Conservation (phyloP, 2,888 invertebrate genomes). For the Acronicta aceris region DNA sequence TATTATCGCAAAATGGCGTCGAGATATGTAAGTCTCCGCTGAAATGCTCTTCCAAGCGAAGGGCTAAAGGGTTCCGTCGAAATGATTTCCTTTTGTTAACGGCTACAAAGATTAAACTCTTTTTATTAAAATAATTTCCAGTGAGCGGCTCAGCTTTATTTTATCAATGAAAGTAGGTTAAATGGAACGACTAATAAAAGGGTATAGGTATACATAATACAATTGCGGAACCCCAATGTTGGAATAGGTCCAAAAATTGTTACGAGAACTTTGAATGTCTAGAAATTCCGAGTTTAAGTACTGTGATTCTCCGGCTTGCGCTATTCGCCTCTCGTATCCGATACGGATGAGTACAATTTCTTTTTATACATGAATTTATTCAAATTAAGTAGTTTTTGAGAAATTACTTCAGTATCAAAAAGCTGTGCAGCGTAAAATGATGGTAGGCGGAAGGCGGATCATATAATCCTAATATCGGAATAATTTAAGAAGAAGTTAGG, state of each 20-base stretch:
- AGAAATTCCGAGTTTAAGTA: conserved; percentile 48
- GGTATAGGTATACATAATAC: conserved; percentile 32
- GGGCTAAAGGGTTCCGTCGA: conserved; percentile 49
- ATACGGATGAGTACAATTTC: conserved; percentile 40
- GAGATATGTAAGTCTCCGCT: conserved; percentile 55
- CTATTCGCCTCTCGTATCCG: conserved; percentile 8
- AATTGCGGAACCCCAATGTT: conserved; percentile 43
- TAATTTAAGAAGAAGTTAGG: not conserved
- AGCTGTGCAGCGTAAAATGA: not conserved
- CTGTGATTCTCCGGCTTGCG: conserved; percentile 33
- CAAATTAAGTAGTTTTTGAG: conserved; percentile 24
- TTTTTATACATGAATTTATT: conserved; percentile 36
- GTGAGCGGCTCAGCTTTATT: conserved; percentile 40
- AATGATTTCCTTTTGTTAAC: conserved; percentile 56
- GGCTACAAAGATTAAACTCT: conserved; percentile 55
- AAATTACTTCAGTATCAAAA: not conserved
- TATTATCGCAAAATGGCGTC: conserved; percentile 41
- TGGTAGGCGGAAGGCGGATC: no score
- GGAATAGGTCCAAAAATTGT: conserved; percentile 52
- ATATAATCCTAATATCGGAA: not conserved
- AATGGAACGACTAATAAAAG: conserved; percentile 38
- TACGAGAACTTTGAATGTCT: conserved; percentile 39
- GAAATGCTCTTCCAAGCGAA: conserved; percentile 49
- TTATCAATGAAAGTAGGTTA: conserved; percentile 38
- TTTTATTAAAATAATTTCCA: conserved; percentile 58